Evolutionary conservation across 2,888 invertebrate genomes (phyloP).

Genomic region (Drosophila paramelanica): DNA sequence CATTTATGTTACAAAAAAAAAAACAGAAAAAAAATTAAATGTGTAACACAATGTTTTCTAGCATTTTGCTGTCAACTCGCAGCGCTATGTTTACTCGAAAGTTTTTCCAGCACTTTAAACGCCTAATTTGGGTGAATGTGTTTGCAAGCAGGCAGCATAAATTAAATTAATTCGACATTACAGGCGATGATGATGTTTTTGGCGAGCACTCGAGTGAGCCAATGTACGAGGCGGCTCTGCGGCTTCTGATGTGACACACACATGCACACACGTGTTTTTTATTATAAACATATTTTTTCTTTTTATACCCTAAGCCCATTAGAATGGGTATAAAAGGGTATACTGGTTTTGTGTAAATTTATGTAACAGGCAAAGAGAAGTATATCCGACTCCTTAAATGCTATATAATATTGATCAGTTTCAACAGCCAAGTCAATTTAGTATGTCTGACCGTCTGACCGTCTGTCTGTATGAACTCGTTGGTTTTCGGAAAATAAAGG

Average conservation of each 20-base stretch:
- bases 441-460: too few relatives aligned
- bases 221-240: slow-evolving; percentile 5
- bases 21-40: slow-evolving; percentile 55
- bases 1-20: slow-evolving; percentile 48
- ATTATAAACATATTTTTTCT: not conserved
- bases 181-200: slow-evolving; percentile 45
- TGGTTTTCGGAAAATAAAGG: too few relatives aligned
- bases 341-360: too few relatives aligned
- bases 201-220: slow-evolving; percentile 7
- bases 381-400: too few relatives aligned
- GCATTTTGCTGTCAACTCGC: slow-evolving; percentile 18
- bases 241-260: slow-evolving; percentile 26
- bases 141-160: slow-evolving; percentile 34
- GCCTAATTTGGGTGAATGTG: slow-evolving; percentile 43
- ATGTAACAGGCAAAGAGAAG: too few relatives aligned
- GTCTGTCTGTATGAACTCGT: too few relatives aligned
- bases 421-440: too few relatives aligned
- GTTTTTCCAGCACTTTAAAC: slow-evolving; percentile 45
- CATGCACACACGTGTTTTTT: not conserved
- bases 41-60: slow-evolving; percentile 41
- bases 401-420: too few relatives aligned
- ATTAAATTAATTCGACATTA: slow-evolving; percentile 68
- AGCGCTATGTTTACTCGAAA: slow-evolving; percentile 13
- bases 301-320: not conserved
- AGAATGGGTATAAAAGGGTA: too few relatives aligned